Percentiles rank a stretch among this genome's conserved stretches.
These are phyloP conservation scores for Antechinus flavipes DNA, from an alignment of 2,113 vertebrate genomes.

Conservation along the genomic window DNA sequence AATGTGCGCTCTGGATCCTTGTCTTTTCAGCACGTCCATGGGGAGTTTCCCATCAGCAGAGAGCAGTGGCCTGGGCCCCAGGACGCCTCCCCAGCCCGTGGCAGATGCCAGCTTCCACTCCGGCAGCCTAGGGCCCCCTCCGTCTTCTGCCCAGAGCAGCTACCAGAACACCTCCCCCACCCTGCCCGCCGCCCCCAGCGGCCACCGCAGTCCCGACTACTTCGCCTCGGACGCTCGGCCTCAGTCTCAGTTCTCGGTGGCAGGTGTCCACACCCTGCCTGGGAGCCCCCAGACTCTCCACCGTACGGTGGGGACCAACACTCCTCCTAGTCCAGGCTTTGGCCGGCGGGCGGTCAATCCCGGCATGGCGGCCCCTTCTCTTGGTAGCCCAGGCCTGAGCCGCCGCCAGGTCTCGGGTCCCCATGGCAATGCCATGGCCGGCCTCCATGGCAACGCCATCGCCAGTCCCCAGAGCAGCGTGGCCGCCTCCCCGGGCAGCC, in stretches of 20 bases:
- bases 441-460: constrained; percentile 68
- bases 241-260: constrained; percentile 81
- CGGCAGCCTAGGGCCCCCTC: constrained; percentile 81
- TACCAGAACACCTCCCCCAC: constrained; percentile 84
- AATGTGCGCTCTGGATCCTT: too few species aligned
- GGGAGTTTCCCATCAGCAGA: constrained; percentile 86
- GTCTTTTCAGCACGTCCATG: constrained; percentile 75
- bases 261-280: constrained; percentile 81
- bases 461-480: constrained; percentile 87
- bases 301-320: constrained; percentile 87
- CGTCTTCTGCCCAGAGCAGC: constrained; percentile 83
- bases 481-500: constrained; percentile 64
- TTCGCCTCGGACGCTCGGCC: constrained; percentile 74
- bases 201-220: constrained; percentile 66
- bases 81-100: constrained; percentile 85
- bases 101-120: constrained; percentile 89
- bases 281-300: constrained; percentile 88
- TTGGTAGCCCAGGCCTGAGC: constrained; percentile 66
- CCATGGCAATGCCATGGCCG: constrained; percentile 69
- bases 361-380: constrained; percentile 69
- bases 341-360: constrained; percentile 84
- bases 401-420: constrained; percentile 67
- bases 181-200: constrained; percentile 71
- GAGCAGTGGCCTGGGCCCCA: constrained; percentile 84
- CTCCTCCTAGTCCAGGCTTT: constrained; percentile 84